Evolutionary conservation across 2,113 vertebrate genomes (phyloP).

Genomic region (Microcebus murinus): DNA sequence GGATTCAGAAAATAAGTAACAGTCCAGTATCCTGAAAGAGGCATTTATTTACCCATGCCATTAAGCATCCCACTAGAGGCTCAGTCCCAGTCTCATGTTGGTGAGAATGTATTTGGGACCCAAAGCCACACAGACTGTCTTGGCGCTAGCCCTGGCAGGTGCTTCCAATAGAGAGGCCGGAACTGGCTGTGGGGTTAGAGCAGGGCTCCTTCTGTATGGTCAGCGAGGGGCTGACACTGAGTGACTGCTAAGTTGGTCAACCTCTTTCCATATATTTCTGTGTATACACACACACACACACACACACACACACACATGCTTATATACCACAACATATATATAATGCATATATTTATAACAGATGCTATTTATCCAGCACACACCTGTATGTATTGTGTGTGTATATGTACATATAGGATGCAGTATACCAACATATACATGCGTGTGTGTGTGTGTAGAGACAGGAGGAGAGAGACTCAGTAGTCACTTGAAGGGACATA

Average conservation of each 20-base stretch:
- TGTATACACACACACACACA: not conserved
- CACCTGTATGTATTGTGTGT: not conserved
- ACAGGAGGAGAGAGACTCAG: not conserved
- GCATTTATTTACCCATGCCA: not conserved
- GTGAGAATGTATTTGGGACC: not conserved
- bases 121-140: not conserved
- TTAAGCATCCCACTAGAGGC: not conserved
- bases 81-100: not conserved
- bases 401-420: not conserved
- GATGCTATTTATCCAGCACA: not conserved
- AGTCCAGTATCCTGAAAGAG: not conserved
- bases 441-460: not conserved
- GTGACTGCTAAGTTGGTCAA: not conserved
- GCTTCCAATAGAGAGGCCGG: not conserved
- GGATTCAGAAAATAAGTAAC: not conserved
- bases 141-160: not conserved
- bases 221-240: not conserved
- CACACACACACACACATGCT: not conserved
- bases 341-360: not conserved
- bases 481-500: not conserved
- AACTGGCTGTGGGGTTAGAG: not conserved
- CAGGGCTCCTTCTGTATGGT: not conserved
- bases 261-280: not conserved
- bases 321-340: not conserved
- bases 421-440: not conserved